phyloP scores from a whole-genome alignment of 2,113 vertebrate genomes.

The Sisor rabdophorus region DNA sequence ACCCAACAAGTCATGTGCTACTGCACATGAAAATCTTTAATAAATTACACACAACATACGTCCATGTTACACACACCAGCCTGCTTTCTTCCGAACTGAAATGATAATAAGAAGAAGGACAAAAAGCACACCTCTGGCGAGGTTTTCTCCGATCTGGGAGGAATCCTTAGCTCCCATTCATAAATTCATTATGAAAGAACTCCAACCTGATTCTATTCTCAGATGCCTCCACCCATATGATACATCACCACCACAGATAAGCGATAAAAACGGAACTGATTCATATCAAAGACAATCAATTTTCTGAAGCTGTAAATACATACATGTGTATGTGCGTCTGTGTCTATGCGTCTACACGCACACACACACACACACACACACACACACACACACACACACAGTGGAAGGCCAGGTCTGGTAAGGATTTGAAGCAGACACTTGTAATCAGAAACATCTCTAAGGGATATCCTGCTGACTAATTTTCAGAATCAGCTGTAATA shows the following conservation, averaged over 20 bases:
- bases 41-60: constrained; percentile 46
- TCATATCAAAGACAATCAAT: constrained; percentile 46
- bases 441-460: constrained; percentile 70
- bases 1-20: constrained; percentile 69
- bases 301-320: constrained; percentile 19
- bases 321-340: constrained; percentile 17
- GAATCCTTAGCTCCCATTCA: constrained; percentile 37
- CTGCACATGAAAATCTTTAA: constrained; percentile 64
- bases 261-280: constrained; percentile 41
- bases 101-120: not conserved
- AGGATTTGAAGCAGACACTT: constrained; percentile 65
- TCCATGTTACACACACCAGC: not conserved
- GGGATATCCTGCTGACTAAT: constrained; percentile 74
- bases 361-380: constrained; percentile 9
- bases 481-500: constrained; percentile 70
- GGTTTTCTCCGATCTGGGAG: constrained; percentile 10
- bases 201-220: constrained; percentile 40
- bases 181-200: constrained; percentile 43
- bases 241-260: constrained; percentile 42
- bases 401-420: constrained; percentile 61
- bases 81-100: constrained; percentile 1
- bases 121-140: constrained; percentile 2
- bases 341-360: not conserved
- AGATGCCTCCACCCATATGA: constrained; percentile 44
- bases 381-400: constrained; percentile 46